Evolutionary conservation across 2,797 vertebrate species (phyloP).

Genomic region (Fistularia commersonii): DNA sequence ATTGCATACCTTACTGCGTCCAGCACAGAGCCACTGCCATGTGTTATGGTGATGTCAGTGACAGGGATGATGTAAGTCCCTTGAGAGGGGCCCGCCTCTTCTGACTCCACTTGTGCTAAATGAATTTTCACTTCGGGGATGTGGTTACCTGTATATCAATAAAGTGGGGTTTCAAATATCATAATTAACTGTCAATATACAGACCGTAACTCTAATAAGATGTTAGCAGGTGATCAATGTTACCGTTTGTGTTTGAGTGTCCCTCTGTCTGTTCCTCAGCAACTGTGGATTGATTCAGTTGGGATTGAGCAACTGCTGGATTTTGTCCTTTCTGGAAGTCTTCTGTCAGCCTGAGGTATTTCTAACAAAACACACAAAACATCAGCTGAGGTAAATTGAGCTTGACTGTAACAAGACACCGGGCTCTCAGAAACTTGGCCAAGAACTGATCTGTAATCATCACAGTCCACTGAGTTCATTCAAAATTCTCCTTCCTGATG

Average conservation of each 20-base stretch:
- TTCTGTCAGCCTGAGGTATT: conserved; percentile 80
- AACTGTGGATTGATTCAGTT: conserved; percentile 31
- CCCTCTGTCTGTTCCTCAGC: not conserved
- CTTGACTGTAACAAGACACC: too few relatives aligned
- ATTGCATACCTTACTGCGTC: conserved; percentile 48
- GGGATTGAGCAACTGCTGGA: conserved; percentile 76
- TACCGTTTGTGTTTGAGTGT: not conserved
- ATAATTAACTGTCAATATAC: too few relatives aligned
- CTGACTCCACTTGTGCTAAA: conserved; percentile 17
- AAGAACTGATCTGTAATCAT: too few relatives aligned
- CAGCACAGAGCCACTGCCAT: conserved; percentile 29
- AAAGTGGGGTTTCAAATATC: not conserved
- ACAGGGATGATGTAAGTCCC: conserved; percentile 80
- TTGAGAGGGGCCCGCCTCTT: conserved; percentile 51
- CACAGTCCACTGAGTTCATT: too few relatives aligned
- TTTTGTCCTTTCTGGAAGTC: conserved; percentile 82
- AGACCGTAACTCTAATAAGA: not conserved
- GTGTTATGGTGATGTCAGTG: conserved; percentile 75
- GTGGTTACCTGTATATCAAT: conserved; percentile 19
- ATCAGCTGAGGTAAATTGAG: not conserved
- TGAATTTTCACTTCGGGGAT: conserved; percentile 6
- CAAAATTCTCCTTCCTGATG: too few relatives aligned
- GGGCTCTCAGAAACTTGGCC: not conserved
- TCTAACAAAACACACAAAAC: conserved; percentile 51
- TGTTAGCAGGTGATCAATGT: too few relatives aligned